A percentile compares a stretch with the other conserved stretches of the same genome.
Evolutionary conservation across 2,113 vertebrate genomes (phyloP).

Genomic region (Chascanopsetta lugubris): DNA sequence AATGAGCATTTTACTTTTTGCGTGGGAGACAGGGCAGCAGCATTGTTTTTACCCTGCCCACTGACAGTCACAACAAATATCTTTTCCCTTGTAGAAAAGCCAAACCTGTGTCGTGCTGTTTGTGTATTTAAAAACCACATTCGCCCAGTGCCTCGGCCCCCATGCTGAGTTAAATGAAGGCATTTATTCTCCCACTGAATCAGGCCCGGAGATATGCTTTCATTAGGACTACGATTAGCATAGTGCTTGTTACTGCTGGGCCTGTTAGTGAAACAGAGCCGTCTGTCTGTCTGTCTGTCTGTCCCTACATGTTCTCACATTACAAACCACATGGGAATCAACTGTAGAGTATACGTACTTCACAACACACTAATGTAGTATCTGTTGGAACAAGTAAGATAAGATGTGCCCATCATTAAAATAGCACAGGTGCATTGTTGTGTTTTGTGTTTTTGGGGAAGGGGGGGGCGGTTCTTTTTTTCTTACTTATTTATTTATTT

Average conservation of each 20-base stretch:
- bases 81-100: constrained; percentile 56
- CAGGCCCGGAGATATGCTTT: constrained; percentile 75
- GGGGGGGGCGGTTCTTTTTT: no score
- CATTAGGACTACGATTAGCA: constrained; percentile 80
- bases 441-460: no score
- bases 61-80: constrained; percentile 56
- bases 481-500: no score
- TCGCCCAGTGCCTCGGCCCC: constrained; percentile 53
- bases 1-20: constrained; percentile 13
- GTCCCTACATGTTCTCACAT: constrained; percentile 62
- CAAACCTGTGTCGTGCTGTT: constrained; percentile 56
- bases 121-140: constrained; percentile 78
- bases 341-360: constrained; percentile 9
- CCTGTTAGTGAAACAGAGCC: constrained; percentile 66
- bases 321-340: constrained; percentile 66
- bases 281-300: constrained; percentile 36
- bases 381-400: no score
- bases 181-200: constrained; percentile 74
- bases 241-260: constrained; percentile 75
- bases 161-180: constrained; percentile 79
- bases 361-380: no score
- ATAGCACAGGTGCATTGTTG: no score
- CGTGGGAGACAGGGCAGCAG: constrained; percentile 1
- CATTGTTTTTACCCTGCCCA: constrained; percentile 34
- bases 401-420: no score